Base-by-base conservation (phyloP, 2,888 invertebrate genomes). In the Holacanthella duospinosa region DNA sequence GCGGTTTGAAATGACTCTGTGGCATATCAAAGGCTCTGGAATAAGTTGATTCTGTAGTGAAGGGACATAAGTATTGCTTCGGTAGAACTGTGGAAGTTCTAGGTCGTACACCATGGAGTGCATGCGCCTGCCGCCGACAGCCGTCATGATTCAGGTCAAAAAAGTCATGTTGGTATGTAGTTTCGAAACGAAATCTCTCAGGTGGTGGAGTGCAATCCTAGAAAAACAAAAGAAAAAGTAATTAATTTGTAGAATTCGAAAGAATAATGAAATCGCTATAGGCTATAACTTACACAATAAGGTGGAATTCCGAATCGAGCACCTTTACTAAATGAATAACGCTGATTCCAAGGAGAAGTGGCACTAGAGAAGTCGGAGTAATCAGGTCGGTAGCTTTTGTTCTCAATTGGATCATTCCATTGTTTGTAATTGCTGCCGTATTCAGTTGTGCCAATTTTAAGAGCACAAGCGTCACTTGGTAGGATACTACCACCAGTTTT, bases 41-140 rank as follows among this genome's bases (percentile, higher is more conserved):
- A 29, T 73, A 73, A 1, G 71, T 73, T 16, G 71, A 68, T 19
- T 73, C 69, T 1, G 65, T 73, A 2, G 70, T 67, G 55, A 73
- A 68, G 29, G 71, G 71, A 60, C 73, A 73, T 1, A 69, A 29
- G 53, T 63, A 64, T 55, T 71, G 71, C 26, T 66, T 65, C 9
- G 72, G 71, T 19, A 72, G 63, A 43, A 60, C 59, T 1, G 29
- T 25, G 29, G 66, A 67, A 63, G 60, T 60, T 62, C 67, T 62
- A 1, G 71, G 69, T 27, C 57, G 61, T 24, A 70, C 63, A 27
- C 71, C 71, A 27, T 69, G 70, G 9, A 71, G 26, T 6, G 43
- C 29, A n/a, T 2, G 62, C 2, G 44, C 58, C 26, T 58, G 29
- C 1, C 57, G 57, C 4, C 26, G 43, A 28, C 62, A 62, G 19